A percentile compares a stretch with the other conserved stretches of the same genome.
phyloP scores from a whole-genome alignment of 2,888 invertebrate genomes.

The Andrena chrysosceles region DNA sequence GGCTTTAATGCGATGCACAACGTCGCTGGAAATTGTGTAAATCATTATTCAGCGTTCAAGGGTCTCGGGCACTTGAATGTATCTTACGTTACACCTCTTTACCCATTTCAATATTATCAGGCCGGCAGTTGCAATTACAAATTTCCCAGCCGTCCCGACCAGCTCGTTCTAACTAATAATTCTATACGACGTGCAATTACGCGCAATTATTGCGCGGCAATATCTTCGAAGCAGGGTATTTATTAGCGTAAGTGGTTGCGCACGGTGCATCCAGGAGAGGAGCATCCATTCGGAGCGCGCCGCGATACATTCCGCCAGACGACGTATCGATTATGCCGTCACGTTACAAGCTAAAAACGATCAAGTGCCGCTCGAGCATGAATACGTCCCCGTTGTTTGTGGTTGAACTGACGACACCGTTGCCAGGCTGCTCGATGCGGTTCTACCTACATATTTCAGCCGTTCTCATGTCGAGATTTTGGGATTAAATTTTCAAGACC shows the following conservation, averaged over 20 bases:
- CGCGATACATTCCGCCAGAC: slow-evolving; percentile 33
- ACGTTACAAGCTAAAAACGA: slow-evolving; percentile 47
- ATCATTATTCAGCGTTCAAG: not conserved
- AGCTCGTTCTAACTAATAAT: not conserved
- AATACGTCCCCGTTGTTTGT: slow-evolving; percentile 32
- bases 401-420: slow-evolving; percentile 11
- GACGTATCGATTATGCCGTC: slow-evolving; percentile 58
- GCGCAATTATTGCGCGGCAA: slow-evolving; percentile 36
- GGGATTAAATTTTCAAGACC: slow-evolving; percentile 48
- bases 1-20: too few relatives aligned
- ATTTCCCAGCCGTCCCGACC: not conserved
- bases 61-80: too few relatives aligned
- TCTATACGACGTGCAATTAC: slow-evolving; percentile 35
- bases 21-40: not conserved
- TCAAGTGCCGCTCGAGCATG: slow-evolving; percentile 23
- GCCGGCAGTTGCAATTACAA: not conserved
- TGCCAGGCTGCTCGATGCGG: slow-evolving; percentile 17
- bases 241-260: slow-evolving; percentile 42
- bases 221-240: slow-evolving; percentile 30
- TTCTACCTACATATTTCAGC: slow-evolving; percentile 27
- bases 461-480: slow-evolving; percentile 44
- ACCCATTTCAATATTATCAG: not conserved
- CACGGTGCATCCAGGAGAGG: slow-evolving; percentile 34
- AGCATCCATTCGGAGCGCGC: slow-evolving; percentile 28
- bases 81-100: not conserved